phyloP scores from a whole-genome alignment of 2,113 vertebrate genomes.

The Turnix velox region DNA sequence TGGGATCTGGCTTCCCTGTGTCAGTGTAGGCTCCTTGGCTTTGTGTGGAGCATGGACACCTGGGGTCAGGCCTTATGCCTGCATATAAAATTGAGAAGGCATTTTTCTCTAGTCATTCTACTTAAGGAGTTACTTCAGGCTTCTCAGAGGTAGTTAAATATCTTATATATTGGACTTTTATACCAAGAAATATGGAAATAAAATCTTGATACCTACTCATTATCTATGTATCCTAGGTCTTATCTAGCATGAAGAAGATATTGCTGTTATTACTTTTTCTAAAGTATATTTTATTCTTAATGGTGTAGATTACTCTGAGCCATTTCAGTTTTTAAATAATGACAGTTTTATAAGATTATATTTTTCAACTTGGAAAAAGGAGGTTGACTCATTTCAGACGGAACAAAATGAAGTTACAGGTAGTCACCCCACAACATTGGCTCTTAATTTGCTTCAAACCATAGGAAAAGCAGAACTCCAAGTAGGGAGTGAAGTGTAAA shows the following conservation, averaged over 20 bases:
- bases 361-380: neutral
- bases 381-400: neutral
- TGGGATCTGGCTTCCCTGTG: neutral
- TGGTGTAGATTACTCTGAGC: neutral
- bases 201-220: neutral
- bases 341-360: neutral
- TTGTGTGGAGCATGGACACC: fast-evolving
- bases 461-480: neutral
- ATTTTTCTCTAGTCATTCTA: neutral
- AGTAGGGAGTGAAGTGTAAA: neutral
- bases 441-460: slow-evolving; percentile 6
- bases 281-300: neutral
- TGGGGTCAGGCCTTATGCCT: neutral
- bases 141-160: neutral
- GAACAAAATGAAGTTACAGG: neutral
- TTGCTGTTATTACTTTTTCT: neutral
- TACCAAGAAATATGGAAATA: neutral
- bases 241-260: neutral
- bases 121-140: neutral
- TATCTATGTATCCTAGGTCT: neutral
- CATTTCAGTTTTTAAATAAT: neutral
- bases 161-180: neutral
- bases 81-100: neutral
- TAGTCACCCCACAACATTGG: neutral
- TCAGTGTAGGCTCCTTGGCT: neutral